Base-by-base conservation (phyloP, 2,888 invertebrate species). In the Mimumesa dahlbomi region DNA sequence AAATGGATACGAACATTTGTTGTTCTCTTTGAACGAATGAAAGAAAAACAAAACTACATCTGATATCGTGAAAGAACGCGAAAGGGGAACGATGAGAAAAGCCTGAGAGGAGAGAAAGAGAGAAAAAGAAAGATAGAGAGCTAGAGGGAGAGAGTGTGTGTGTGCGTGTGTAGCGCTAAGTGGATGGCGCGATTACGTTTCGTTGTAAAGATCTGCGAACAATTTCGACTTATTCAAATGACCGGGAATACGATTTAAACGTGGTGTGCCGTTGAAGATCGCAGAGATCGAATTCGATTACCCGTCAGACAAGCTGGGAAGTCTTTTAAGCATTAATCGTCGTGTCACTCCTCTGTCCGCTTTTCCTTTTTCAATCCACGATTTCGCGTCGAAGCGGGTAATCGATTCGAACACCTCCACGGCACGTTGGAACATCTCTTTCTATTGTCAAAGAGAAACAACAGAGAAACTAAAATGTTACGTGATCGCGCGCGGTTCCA, bases 181-280 rank as follows among this genome's bases (percentile, higher is more conserved):
- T 65, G 73, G 75, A 69, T 75, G 73, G 59, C 75, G 76, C 82
- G 80, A 66, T 80, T 75, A 77, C 73, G 79, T 82, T 81, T 52
- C 49, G n/a, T 50, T 34, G 50, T 49, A 46, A 29, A 46, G 14
- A n/a, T n/a, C n/a, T n/a, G 53, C 45, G 25, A 25, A 22, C 40
- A 49, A 48, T 52, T 59, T 49, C 21, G 14, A 50, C 9, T 40
- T 58, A 42, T 36, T n/a, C 65, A n/a, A n/a, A 46, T 6, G 9
- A 48, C n/a, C n/a, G 25, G n/a, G n/a, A 29, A 16, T 6, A 29
- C n/a, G 7, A 14, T 16, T 48, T 29, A 13, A 13, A 29, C 2
- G 11, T 13, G 14, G n/a, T 13, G 9, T 29, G 29, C 13, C 29
- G 46, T 29, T 16, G 16, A 48, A 31, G 34, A 9, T n/a, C 9